phyloP scores from a whole-genome alignment of 2,888 invertebrate genomes.

The Sarcophaga variegata region DNA sequence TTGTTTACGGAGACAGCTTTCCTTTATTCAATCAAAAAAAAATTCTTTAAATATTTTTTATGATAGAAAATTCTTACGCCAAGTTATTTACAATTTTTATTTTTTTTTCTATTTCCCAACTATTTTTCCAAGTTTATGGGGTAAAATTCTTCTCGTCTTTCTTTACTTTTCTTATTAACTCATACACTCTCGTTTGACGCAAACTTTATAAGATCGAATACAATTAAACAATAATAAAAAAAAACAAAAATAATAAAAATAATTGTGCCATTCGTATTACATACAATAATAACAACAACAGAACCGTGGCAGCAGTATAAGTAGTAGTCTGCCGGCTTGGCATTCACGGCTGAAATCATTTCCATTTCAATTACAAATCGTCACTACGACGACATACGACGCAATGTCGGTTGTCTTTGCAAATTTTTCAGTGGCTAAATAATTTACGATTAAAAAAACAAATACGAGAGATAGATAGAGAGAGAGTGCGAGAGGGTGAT shows the following conservation, averaged over 20 bases:
- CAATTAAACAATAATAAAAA: slow-evolving; percentile 6
- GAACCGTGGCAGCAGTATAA: background rate
- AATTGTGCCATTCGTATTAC: slow-evolving; percentile 57
- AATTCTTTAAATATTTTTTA: background rate
- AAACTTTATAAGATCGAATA: background rate
- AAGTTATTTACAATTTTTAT: slow-evolving; percentile 46
- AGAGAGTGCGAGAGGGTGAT: too few species aligned
- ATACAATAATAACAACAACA: background rate
- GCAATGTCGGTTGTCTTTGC: background rate
- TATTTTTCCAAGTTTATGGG: slow-evolving; percentile 43
- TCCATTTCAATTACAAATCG: slow-evolving; percentile 34
- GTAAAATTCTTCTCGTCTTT: background rate
- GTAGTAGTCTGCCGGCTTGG: slow-evolving; percentile 48
- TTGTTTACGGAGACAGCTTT: background rate
- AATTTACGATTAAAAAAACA: slow-evolving; percentile 11
- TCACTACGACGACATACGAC: slow-evolving; percentile 26
- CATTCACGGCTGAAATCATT: slow-evolving; percentile 68
- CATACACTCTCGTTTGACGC: background rate
- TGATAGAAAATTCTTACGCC: slow-evolving; percentile 34
- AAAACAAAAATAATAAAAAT: slow-evolving; percentile 42
- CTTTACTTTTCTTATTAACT: background rate
- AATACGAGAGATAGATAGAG: background rate
- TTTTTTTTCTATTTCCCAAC: slow-evolving; percentile 1
- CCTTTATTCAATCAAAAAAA: background rate
- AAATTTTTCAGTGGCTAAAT: slow-evolving; percentile 4